Base-by-base conservation (phyloP, 2,888 invertebrate genomes). In the Hypomecis atomaria region DNA sequence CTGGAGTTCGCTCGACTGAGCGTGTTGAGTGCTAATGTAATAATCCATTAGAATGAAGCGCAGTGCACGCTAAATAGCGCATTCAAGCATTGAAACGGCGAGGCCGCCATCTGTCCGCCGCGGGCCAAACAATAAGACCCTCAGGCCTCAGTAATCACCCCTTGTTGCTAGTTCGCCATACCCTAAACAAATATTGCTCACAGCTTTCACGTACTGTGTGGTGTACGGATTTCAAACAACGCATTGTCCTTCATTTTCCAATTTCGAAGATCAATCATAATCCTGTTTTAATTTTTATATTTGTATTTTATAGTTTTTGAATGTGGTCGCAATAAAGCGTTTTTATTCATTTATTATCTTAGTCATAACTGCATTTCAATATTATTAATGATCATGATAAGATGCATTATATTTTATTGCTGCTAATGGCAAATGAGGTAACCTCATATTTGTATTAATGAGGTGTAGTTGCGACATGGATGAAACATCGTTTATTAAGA, bases 11-110 rank as follows among this genome's bases (percentile, higher is more conserved):
- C 87, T 89, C 87, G 83, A 86, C 88, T 86, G 87, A 89, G 90
- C 91, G 85, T 88, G 89, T 88, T 91, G 89, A 92, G 90, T 91
- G 92, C 88, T 92, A 92, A 92, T 92, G 91, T 91, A 90, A 92
- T 92, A 92, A 92, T 92, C 89, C 88, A 92, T 90, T 90, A 92
- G 89, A 92, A 91, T 91, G 89, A 88, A 90, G 85, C 88, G 84
- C 87, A 85, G 85, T 88, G 88, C 86, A 86, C 89, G 89, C 89
- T 91, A 92, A 92, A 92, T 89, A 92, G 90, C 89, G 89, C 89
- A 89, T 90, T 91, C 86, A 86, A 87, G 85, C 89, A 85, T 86
- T 81, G 84, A 88, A 81, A 76, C 78, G 78, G 79, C 71, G 78
- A 75, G 78, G 81, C 81, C 84, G 88, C 88, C 92, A 92, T 91